Percentiles rank a stretch among this genome's conserved stretches.
Conservation (phyloP, 1,140 invertebrate species). For the Chymomyza costata region DNA sequence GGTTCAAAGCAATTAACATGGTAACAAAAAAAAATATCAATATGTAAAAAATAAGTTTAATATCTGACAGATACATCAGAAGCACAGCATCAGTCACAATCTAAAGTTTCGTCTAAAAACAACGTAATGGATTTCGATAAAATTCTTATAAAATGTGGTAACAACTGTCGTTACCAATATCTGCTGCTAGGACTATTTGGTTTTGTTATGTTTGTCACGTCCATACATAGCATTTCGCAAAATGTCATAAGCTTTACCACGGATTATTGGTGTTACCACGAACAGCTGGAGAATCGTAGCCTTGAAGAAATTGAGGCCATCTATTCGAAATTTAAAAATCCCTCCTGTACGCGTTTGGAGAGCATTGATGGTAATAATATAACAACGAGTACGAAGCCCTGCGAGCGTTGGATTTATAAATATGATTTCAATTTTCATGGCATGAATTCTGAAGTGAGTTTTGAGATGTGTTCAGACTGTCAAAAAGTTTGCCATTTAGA, state of each 20-base stretch:
- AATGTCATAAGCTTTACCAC: constrained; percentile 75
- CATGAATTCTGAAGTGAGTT: constrained; percentile 77
- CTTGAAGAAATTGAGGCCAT: constrained; percentile 12
- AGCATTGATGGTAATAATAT: background rate
- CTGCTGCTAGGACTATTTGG: constrained; percentile 67
- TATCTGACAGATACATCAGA: no score
- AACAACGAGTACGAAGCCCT: constrained; percentile 21
- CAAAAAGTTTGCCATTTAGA: no score
- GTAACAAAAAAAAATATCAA: no score
- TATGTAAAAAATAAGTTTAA: no score
- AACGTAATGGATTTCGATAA: constrained; percentile 77
- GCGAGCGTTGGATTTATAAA: constrained; percentile 74
- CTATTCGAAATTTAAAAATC: constrained; percentile 3
- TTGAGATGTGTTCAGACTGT: no score
- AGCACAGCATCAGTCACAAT: no score
- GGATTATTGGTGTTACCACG: constrained; percentile 59
- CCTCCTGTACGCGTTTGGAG: constrained; percentile 9
- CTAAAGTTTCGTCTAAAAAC: no score
- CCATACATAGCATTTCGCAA: constrained; percentile 76
- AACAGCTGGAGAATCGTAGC: constrained; percentile 21
- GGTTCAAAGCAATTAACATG: no score
- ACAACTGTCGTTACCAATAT: constrained; percentile 78
- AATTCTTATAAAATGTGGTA: constrained; percentile 77
- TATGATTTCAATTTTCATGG: constrained; percentile 74
- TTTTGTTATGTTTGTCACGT: constrained; percentile 30